A percentile compares a stretch with the other conserved stretches of the same genome.
Evolutionary conservation across 2,113 vertebrate genomes (phyloP).

Genomic region (Anguilla rostrata): DNA sequence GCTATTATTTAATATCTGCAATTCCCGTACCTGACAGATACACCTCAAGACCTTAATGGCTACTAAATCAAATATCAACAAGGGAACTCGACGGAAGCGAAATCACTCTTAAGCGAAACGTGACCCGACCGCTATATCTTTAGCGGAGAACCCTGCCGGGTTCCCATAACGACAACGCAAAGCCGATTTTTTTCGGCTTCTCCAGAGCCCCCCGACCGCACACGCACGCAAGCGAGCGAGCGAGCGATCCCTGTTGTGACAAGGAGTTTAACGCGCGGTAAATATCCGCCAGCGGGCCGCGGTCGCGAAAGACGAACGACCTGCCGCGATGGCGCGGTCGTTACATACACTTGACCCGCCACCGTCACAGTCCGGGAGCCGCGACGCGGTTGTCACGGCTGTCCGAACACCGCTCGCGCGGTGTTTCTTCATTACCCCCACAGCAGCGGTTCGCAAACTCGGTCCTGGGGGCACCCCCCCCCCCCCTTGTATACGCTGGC

Average conservation of each 20-base stretch:
- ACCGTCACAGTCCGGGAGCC: neutral
- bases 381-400: neutral
- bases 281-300: neutral
- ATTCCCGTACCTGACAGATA: neutral
- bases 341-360: neutral
- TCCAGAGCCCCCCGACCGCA: neutral
- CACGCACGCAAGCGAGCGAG: neutral
- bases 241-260: neutral
- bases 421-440: neutral
- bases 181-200: neutral
- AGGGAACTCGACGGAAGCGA: neutral
- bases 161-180: neutral
- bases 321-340: neutral
- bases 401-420: neutral
- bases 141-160: neutral
- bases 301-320: neutral
- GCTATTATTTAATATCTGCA: slow-evolving; percentile 24
- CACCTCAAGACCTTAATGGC: neutral
- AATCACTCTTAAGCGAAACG: neutral
- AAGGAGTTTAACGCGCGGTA: neutral
- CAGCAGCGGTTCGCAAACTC: neutral
- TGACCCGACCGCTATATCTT: neutral
- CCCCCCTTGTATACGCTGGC: no score
- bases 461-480: no score
- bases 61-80: neutral